phyloP scores from a whole-genome alignment of 1,140 invertebrate species.

The Solenopsis invicta region DNA sequence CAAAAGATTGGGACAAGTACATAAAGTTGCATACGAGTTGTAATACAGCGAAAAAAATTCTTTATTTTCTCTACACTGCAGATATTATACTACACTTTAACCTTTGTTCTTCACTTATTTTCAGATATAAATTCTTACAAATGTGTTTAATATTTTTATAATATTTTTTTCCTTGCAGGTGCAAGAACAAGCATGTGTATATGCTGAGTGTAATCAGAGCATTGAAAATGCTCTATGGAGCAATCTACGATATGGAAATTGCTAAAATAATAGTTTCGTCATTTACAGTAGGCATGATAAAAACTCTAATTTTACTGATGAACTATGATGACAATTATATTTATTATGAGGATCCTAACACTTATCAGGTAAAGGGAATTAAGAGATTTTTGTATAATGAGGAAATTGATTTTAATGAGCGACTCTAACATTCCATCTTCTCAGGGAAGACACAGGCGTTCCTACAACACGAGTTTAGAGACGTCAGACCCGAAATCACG shows the following conservation, averaged over 20 bases:
- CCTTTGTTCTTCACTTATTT: not conserved
- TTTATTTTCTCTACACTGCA: not conserved
- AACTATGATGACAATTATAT: slow-evolving; percentile 56
- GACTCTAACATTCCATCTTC: not conserved
- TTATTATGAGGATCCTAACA: slow-evolving; percentile 34
- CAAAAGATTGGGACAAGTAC: not conserved
- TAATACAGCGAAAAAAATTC: not conserved
- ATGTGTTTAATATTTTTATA: not conserved
- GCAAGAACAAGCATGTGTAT: slow-evolving; percentile 54
- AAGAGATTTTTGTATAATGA: not conserved
- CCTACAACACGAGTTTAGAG: not conserved
- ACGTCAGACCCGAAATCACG: not conserved
- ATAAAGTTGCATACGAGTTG: slow-evolving; percentile 8
- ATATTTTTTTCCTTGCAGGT: slow-evolving; percentile 24
- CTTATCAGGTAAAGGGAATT: slow-evolving; percentile 39
- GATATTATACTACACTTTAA: not conserved
- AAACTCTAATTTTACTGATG: slow-evolving; percentile 70
- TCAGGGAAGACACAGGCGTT: slow-evolving; percentile 21
- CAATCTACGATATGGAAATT: slow-evolving; percentile 65
- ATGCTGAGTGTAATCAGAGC: slow-evolving; percentile 72
- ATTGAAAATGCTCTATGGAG: slow-evolving; percentile 74
- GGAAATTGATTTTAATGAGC: not conserved
- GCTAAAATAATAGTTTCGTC: slow-evolving; percentile 73
- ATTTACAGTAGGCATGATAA: slow-evolving; percentile 66
- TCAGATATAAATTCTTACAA: slow-evolving; percentile 39